Evolutionary conservation across 2,888 invertebrate genomes (phyloP), one percentile per base, ranked within the genome.

Genomic region (Parthenolecanium corni): DNA sequence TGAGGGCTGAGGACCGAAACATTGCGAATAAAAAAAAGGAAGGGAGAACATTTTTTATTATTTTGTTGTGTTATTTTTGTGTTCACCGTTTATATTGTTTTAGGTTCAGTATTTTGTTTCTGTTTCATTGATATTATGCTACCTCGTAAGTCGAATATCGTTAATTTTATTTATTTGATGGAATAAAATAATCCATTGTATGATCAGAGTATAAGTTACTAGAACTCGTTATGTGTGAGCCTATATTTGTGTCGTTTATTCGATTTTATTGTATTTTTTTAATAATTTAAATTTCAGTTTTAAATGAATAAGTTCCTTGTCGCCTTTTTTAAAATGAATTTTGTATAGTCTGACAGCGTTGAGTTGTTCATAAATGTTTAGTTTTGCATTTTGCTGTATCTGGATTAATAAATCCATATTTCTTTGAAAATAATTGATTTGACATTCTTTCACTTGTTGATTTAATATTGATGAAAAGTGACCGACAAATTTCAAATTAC

Each of bases 301-400:
- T 54, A 54, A 54, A 40, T 42, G 42, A 54, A 40, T 54, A 54
- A 38, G 54, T 54, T 54, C 54, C 54, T 54, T 31, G 5, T 31
- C 31, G 31, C 31, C 36, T 54, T 53, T 53, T 54, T 54, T 54
- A 23, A 40, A 54, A 40, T 54, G 40, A 54, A 40, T 54, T 54
- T 23, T 40, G 42, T 40, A 24, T 54, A 12, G 42, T 21, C 21
- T 52, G 52, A 52, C 38, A 24, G 24, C 42, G 54, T 24, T 54
- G 40, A 6, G 31, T 31, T 31, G 31, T 31, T 31, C 9, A 9
- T 31, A 31, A 9, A 31, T 9, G 31, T 31, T 31, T 31, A 31
- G 31, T 9, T 31, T 31, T 31, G 31, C 31, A 31, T 31, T 54
- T 54, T 24, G 54, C 54, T 54, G 54, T 54, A 54, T 40, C 54